Evolutionary conservation across 2,888 invertebrate species (phyloP), one percentile per base, ranked within the genome.

Genomic region (Drosophila phalerata): DNA sequence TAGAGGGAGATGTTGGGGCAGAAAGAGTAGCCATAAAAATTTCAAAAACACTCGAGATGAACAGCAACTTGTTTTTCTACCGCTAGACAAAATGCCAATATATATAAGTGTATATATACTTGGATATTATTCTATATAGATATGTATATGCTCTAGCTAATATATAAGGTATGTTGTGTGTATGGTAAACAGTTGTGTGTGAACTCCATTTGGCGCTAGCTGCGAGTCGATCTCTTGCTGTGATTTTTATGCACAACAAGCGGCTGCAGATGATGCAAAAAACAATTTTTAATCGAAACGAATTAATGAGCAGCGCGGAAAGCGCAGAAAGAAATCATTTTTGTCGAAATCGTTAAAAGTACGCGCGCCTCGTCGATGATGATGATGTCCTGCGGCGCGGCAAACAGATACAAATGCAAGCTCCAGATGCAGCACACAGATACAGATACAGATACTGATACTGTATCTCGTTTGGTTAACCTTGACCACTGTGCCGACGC

Each of bases 161-260:
- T 56, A 32, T 40, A 58, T 57, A 60, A 30, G 42, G 10, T 30
- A 38, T 40, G 9, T 37, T 11, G n/a, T 52, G n/a, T 53, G 19
- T 43, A 37, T 61, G 51, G 52, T 67, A 52, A 66, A 66, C 65
- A 67, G 49, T 67, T 58, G 43, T 40, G 57, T 40, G 47, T 56
- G 37, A 43, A 61, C 37, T 55, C 43, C 49, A 42, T 19, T 55
- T 38, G 58, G 58, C 63, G 75, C 69, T 71, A 47, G 52, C 66
- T 60, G 66, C 66, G 65, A 57, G 8, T 28, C 45, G 88, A 71
- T 63, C 69, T 76, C 85, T 88, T 81, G 86, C 89, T 89, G 90
- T 79, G 90, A 89, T 85, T 90, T 90, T 90, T 87, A 90, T 90
- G 84, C 85, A 85, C 79, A 78, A 75, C 77, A 79, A 78, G 85